phyloP scores from a whole-genome alignment of 2,888 invertebrate genomes.

The Cenopis cana region DNA sequence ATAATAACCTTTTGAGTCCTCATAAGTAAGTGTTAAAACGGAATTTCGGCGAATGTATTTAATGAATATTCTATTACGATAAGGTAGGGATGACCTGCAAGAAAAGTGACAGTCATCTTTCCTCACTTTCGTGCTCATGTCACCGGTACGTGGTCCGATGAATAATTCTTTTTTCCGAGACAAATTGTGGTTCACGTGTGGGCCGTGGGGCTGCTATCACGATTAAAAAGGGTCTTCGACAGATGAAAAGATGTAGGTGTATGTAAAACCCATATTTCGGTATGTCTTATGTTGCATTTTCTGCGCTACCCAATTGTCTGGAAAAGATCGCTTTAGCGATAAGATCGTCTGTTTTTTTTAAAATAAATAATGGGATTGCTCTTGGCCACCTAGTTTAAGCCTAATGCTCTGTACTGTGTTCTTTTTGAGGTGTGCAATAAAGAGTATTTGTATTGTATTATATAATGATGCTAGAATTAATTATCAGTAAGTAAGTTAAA shows the following conservation, averaged over 20 bases:
- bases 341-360: too few species aligned
- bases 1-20: background rate
- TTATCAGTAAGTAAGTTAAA: too few species aligned
- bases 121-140: slow-evolving; percentile 11
- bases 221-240: background rate
- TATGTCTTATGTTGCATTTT: too few species aligned
- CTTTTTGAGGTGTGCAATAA: too few species aligned
- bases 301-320: too few species aligned
- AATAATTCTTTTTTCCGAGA: slow-evolving; percentile 14
- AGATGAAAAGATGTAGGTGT: background rate
- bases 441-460: too few species aligned
- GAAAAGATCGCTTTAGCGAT: too few species aligned
- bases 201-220: background rate
- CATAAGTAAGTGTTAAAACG: background rate
- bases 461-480: too few species aligned
- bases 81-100: slow-evolving; percentile 3
- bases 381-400: too few species aligned
- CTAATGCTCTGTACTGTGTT: too few species aligned
- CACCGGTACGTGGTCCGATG: background rate
- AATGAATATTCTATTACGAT: slow-evolving; percentile 11
- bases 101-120: slow-evolving; percentile 13
- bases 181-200: slow-evolving; percentile 5
- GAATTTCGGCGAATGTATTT: background rate
- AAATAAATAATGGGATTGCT: too few species aligned
- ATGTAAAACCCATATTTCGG: too few species aligned